Base-by-base conservation (phyloP, 2,113 vertebrate genomes). In the Aptenodytes patagonicus region DNA sequence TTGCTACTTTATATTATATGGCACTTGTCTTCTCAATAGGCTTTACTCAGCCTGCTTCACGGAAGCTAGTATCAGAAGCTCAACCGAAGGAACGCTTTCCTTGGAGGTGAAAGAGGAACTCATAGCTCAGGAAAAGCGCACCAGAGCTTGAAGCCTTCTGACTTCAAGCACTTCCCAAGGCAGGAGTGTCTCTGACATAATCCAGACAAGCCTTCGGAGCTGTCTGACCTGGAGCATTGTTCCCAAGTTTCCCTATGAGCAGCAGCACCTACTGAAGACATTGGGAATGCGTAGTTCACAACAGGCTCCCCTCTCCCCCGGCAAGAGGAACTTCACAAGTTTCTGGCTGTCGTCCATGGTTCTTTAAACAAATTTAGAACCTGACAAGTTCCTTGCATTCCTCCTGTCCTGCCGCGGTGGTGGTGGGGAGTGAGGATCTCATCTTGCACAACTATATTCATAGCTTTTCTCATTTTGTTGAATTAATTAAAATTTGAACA, bases 271-370 rank as follows among this genome's bases (percentile, higher is more conserved):
- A 47, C 64, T 71, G 51, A 77, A 81, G 36, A 70, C 12, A 54
- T 12, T 0, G 0, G 11, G 64, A 85, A 81, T 6, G 34, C 2
- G 2, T 1, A 32, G 9, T 1, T 68, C 51, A 51, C 22, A 47
- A 40, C 17, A 66, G 20, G 22, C 31, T 77, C 34, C 66, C 13
- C 12, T 64, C 32, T 70, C 58, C 49, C 38, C 22, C 42, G 5
- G 2, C 4, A 80, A 1, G 3, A 61, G 13, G 24, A 90, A 55
- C n/a, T 90, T 65, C 40, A 65, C 36, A 62, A 49, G 42, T 32
- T 91, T 58, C 83, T 89, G 51, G 64, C 54, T 80, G 60, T 55
- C 10, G 0, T 73, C 44, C 0, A 0, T 20, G 26, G 26, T 54
- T 71, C 73, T 66, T 66, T 46, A 73, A 85, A 69, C 31, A 79